Base-by-base conservation (phyloP, 2,888 invertebrate species). In the Morinoia aosen region DNA sequence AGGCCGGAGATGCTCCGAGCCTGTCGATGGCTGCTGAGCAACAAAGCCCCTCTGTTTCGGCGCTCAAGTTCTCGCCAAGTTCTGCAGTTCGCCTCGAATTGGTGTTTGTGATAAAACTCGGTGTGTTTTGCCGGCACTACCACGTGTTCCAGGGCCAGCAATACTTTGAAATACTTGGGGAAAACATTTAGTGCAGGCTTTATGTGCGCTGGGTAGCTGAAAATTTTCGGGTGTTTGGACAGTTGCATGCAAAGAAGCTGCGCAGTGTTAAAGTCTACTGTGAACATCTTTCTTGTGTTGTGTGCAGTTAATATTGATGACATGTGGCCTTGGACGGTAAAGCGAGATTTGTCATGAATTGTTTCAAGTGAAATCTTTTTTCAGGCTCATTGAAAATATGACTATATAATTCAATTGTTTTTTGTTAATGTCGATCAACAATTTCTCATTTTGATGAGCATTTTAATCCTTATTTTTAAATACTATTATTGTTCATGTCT, bases 91-190 rank as follows among this genome's bases (percentile, higher is more conserved):
- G 25, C 33, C 33, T 57, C 56, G 57, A 56, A 57, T 93, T 57
- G 57, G 57, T 57, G 7, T 93, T 93, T 93, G 93, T 93, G 93
- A 56, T 93, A 57, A 93, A 93, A 90, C 90, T 90, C 48, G 39
- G 90, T 48, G 90, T 39, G 90, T 48, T 90, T 90, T 90, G 90
- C 90, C 90, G 90, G 19, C 90, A 90, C 39, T 40, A 12, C 12
- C 48, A 33, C 39, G 14, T 90, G 90, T 40, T 48, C 39, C 39
- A 90, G 90, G 0, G 48, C 48, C 90, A 39, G 39, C 48, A 39
- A 48, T 90, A 90, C 48, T 90, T 90, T 16, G 90, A 40, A 40
- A 40, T 90, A 90, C 48, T 90, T 90, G 48, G 40, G 39, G 90
- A 39, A 40, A 90, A 48, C 48, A 90, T 90, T 90, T 39, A 39